Evolutionary conservation across 2,113 vertebrate species (phyloP), one percentile per base, ranked within the genome.

Genomic region (Indicator maculatus): DNA sequence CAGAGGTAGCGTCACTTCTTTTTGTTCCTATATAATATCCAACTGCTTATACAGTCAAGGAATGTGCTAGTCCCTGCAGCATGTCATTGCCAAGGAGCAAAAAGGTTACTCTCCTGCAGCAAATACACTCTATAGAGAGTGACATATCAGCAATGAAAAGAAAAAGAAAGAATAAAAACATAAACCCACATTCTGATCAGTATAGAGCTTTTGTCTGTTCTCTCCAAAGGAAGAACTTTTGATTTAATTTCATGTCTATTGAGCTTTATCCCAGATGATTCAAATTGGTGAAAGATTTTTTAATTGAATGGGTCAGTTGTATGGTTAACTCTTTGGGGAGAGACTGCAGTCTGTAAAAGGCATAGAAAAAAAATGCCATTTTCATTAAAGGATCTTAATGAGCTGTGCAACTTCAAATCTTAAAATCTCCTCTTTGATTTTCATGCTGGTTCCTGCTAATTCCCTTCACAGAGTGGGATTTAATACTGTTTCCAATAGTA

Each of bases 251-350:
- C 23, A 47, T 56, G 16, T 89, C 66, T 66, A 74, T 33, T 0
- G 0, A 79, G 8, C 27, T 89, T 87, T 70, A 80, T 89, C 78
- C 64, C 93, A 77, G 33, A 41, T 70, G 87, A 89, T 23, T 71
- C 31, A 79, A 80, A 77, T 0, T 0, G 1, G 20, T 83, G 67
- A 87, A 90, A 83, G 36, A 69, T 47, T 79, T 95, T 96, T 93
- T 76, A 92, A 89, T 93, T 93, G 89, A 89, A 87, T 71, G 53
- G 67, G 87, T 94, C 91, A 94, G 41, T 56, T 92, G 8, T 82
- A 66, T 24, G 17, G 59, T 83, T 89, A 84, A 93, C 36, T 83
- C 83, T 92, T 94, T 55, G 26, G 77, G 93, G 74, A 89, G 86
- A 55, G 24, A 55, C 36, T 28, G 9, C 44, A 45, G 27, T 18